Base-by-base conservation (phyloP, 2,797 vertebrate species). In the Pachyuromys duprasi region DNA sequence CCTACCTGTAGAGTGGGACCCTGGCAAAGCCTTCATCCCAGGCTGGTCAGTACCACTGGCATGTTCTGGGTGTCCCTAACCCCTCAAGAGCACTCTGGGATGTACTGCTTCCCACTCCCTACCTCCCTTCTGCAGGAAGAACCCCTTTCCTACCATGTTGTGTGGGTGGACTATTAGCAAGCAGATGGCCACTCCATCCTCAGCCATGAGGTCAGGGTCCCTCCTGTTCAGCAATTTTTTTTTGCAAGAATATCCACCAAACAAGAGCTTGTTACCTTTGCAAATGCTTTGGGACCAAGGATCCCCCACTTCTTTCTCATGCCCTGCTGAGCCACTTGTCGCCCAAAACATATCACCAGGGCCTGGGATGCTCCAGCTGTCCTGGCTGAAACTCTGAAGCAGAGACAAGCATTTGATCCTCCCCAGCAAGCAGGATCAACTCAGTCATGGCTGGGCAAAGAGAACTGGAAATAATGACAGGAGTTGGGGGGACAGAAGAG, bases 381-480 rank as follows among this genome's bases (percentile, higher is more conserved):
- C 93, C 88, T 80, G 5, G 39, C 84, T 67, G 70, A 45, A 94
- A 82, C 74, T 33, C 45, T 36, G 83, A 93, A 82, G 90, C 49
- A 0, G 36, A 96, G 62, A 45, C 81, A 62, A 62, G 87, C 84
- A 62, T 96, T 96, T 95, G 96, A 97, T 95, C 97, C 91, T 96
- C 96, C 94, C 93, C 96, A 89, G 49, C 96, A 92, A 94, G 96
- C 96, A 96, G 82, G 86, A 69, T 39, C 55, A 7, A 83, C 87
- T 92, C 79, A 67, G 74, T 80, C 9, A 5, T 88, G 83, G 95
- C 74, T 72, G 91, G 91, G 88, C 22, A 8, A 49, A 80, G 75
- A 96, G 87, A 88, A 95, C 63, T 88, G 45, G 78, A 96, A 88
- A 97, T 92, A 93, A 97, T 95, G 93, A 95, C 92, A 57, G 96